A percentile compares a stretch with the other conserved stretches of the same genome.
Evolutionary conservation across 2,888 invertebrate genomes (phyloP).

Genomic region (Sericinus montela): DNA sequence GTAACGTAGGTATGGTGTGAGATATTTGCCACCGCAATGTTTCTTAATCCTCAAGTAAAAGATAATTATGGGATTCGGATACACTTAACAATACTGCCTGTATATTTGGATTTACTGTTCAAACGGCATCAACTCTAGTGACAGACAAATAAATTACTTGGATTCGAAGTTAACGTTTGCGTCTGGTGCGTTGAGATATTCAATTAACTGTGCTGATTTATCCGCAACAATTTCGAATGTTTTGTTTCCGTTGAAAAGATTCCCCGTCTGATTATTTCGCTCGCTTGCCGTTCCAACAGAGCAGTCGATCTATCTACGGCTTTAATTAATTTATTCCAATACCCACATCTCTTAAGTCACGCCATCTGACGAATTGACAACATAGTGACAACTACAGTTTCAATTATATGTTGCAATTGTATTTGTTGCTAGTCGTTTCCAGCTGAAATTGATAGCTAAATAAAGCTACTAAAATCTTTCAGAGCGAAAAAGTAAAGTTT

Average conservation of each 20-base stretch:
- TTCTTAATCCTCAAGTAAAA: no score
- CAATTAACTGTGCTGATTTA: neutral
- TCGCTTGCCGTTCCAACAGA: neutral
- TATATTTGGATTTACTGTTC: neutral
- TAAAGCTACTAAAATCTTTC: constrained; percentile 19
- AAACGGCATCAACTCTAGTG: neutral
- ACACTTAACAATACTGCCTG: no score
- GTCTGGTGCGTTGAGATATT: neutral
- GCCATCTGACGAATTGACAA: constrained; percentile 40
- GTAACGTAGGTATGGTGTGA: no score
- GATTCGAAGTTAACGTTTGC: neutral
- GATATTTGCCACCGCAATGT: no score
- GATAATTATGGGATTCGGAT: no score
- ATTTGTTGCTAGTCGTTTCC: constrained; percentile 41
- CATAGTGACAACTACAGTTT: constrained; percentile 29
- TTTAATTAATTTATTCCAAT: constrained; percentile 33
- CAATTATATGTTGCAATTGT: constrained; percentile 51
- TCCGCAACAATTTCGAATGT: neutral
- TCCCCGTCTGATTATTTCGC: constrained; percentile 17
- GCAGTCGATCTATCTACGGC: neutral
- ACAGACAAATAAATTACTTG: neutral
- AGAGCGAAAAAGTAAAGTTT: constrained; percentile 16
- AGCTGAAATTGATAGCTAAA: constrained; percentile 4
- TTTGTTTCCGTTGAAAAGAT: neutral
- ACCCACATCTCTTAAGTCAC: constrained; percentile 7